phyloP scores from a whole-genome alignment of 2,797 vertebrate genomes.

The Acrossocheilus wenchowensis region DNA sequence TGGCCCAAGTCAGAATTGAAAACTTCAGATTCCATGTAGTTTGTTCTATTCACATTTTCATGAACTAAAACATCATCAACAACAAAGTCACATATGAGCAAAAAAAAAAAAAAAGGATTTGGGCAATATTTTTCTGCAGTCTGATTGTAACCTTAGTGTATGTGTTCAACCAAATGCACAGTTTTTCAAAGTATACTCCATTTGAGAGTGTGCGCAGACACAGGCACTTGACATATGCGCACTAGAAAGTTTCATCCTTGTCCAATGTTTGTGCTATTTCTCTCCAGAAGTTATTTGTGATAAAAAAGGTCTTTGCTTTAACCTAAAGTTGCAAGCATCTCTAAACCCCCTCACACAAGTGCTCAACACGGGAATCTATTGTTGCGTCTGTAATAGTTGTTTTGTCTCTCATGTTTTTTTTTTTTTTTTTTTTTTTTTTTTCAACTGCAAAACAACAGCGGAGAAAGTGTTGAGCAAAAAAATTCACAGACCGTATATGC shows the following conservation, averaged over 20 bases:
- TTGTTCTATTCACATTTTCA: background rate
- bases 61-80: background rate
- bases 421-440: background rate
- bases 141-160: no score
- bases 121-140: no score
- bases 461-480: background rate
- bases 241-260: no score
- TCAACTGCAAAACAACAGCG: background rate
- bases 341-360: no score
- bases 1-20: background rate
- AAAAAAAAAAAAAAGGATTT: no score
- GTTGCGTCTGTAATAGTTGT: background rate
- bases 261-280: background rate
- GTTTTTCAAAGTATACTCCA: no score
- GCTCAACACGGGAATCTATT: background rate
- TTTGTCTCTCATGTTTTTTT: background rate
- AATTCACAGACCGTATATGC: background rate
- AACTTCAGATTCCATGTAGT: background rate
- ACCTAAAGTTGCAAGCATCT: background rate
- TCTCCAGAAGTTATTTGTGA: background rate
- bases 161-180: no score
- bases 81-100: background rate
- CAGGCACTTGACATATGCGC: no score
- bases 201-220: no score
- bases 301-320: background rate